Evolutionary conservation across 2,797 vertebrate genomes (phyloP).

Genomic region (Echiichthys vipera): DNA sequence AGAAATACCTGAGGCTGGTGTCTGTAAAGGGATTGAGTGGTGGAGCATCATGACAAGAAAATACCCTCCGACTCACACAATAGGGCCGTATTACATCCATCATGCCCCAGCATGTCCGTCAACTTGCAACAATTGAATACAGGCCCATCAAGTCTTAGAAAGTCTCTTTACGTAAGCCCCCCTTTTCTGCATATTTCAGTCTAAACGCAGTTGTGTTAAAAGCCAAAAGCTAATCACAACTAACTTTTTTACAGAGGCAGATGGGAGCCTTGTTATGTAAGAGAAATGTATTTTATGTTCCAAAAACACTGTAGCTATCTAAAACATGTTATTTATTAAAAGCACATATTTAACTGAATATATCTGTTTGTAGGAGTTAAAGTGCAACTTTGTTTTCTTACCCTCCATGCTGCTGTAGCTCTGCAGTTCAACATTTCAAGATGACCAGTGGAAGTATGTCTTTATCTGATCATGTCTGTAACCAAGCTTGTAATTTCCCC

Average conservation of each 20-base stretch:
- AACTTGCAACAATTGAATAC: constrained; percentile 38
- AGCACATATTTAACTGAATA: too few species aligned
- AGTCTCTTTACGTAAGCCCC: constrained; percentile 9
- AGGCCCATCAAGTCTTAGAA: constrained; percentile 17
- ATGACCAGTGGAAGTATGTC: constrained; percentile 45
- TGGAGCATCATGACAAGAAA: constrained; percentile 67
- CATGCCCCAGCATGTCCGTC: constrained; percentile 65
- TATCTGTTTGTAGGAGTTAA: not conserved
- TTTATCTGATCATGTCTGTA: constrained; percentile 67
- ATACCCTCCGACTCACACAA: constrained; percentile 63
- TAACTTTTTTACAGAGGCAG: not conserved
- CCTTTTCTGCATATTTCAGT: constrained; percentile 9
- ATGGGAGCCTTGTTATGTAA: not conserved
- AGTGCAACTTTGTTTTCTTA: not conserved
- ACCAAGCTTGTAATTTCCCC: constrained; percentile 72
- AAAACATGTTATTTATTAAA: too few species aligned
- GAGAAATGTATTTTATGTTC: not conserved
- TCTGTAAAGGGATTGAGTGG: constrained; percentile 62
- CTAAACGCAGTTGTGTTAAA: constrained; percentile 16
- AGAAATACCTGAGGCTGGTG: constrained; percentile 77
- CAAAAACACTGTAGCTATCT: not conserved
- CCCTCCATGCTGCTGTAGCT: not conserved
- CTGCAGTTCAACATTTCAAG: constrained; percentile 6
- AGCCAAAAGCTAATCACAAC: constrained; percentile 9
- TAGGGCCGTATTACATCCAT: constrained; percentile 63